Evolutionary conservation across 2,797 vertebrate genomes (phyloP).

Genomic region (Urosaurus nigricauda): DNA sequence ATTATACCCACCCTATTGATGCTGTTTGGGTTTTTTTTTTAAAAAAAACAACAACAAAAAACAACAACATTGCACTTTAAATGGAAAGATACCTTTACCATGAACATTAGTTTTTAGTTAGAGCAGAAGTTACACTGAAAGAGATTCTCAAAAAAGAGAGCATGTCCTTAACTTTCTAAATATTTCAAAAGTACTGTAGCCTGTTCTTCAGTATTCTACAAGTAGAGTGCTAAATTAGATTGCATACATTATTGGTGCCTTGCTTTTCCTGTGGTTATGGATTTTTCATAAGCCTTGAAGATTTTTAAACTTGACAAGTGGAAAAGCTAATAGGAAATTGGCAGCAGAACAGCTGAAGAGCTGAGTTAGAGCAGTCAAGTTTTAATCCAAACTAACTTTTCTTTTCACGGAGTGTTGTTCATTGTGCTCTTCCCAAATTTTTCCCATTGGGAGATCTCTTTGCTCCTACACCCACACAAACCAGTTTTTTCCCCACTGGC

Average conservation of each 20-base stretch:
- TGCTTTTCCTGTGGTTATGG: neutral
- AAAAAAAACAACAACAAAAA: neutral
- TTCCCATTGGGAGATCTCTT: conserved; percentile 25
- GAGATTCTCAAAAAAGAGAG: neutral
- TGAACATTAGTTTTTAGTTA: neutral
- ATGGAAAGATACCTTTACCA: neutral
- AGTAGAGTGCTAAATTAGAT: conserved; percentile 18
- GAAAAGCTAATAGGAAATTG: conserved; percentile 32
- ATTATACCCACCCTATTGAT: neutral
- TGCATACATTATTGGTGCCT: conserved; percentile 27
- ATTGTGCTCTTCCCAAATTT: conserved; percentile 30
- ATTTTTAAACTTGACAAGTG: conserved; percentile 32
- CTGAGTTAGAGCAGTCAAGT: conserved; percentile 19
- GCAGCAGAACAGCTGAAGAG: conserved; percentile 11
- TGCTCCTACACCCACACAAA: conserved; percentile 31
- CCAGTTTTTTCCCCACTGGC: accelerated
- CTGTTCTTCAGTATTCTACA: neutral
- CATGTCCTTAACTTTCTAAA: neutral
- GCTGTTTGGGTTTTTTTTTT: neutral
- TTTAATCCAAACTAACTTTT: conserved; percentile 22
- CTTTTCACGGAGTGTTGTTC: conserved; percentile 26
- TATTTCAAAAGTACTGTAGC: neutral
- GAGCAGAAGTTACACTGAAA: neutral
- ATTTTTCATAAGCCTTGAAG: conserved; percentile 34
- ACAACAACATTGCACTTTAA: neutral